These are phyloP conservation scores for Idaea biselata DNA, from an alignment of 2,888 invertebrate species.

Conservation along the genomic window DNA sequence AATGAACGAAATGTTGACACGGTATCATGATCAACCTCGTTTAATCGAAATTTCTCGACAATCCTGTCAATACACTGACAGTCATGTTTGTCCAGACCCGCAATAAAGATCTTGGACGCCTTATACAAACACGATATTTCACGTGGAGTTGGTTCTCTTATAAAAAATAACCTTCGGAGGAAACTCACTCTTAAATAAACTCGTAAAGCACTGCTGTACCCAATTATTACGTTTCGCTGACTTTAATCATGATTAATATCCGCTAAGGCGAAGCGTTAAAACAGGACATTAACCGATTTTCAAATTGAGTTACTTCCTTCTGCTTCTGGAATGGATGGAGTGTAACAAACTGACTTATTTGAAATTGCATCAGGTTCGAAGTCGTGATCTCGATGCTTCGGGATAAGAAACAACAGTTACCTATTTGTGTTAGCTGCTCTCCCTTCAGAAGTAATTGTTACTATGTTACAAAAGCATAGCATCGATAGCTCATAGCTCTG, in stretches of 20 bases:
- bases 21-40: constrained; percentile 13
- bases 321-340: constrained; percentile 15
- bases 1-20: constrained; percentile 12
- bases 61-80: constrained; percentile 45
- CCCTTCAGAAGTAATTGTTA: constrained; percentile 39
- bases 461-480: constrained; percentile 33
- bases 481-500: constrained; percentile 33
- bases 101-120: constrained; percentile 53
- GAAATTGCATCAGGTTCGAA: constrained; percentile 20
- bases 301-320: constrained; percentile 28
- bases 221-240: constrained; percentile 66
- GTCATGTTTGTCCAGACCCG: constrained; percentile 48
- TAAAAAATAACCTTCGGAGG: constrained; percentile 55
- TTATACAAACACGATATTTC: constrained; percentile 59
- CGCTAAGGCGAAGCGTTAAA: constrained; percentile 39
- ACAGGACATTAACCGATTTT: constrained; percentile 38
- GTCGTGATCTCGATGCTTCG: constrained; percentile 29
- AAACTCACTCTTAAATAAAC: constrained; percentile 64
- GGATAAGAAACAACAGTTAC: constrained; percentile 41
- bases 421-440: constrained; percentile 37
- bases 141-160: constrained; percentile 52
- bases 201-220: constrained; percentile 59
- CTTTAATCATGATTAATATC: constrained; percentile 67
- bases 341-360: constrained; percentile 12
- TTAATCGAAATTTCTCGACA: constrained; percentile 30